Conservation (phyloP, 2,797 vertebrate species). For the Acipenser ruthenus region DNA sequence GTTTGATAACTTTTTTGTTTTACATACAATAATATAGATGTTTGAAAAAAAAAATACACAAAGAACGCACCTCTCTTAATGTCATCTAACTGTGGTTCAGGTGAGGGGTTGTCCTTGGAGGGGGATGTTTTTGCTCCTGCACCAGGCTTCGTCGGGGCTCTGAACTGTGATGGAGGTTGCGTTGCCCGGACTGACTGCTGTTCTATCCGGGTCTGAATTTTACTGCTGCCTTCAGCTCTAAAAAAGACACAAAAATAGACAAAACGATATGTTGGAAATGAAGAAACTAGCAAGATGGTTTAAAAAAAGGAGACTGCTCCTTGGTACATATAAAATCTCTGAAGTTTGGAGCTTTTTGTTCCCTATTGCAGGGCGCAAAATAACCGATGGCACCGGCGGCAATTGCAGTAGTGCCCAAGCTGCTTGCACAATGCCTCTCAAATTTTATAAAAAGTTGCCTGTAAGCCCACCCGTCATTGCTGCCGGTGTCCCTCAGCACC, state of each 20-base stretch:
- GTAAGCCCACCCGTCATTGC: too few species aligned
- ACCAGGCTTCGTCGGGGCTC: slow-evolving; percentile 80
- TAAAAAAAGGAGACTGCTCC: too few species aligned
- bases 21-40: too few species aligned
- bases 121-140: slow-evolving; percentile 82
- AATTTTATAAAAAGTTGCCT: too few species aligned
- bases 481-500: too few species aligned
- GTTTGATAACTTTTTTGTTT: not conserved
- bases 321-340: too few species aligned
- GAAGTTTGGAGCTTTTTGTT: too few species aligned
- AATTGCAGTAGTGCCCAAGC: too few species aligned
- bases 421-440: too few species aligned
- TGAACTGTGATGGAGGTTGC: slow-evolving; percentile 74
- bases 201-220: slow-evolving; percentile 91
- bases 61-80: slow-evolving; percentile 85
- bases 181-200: slow-evolving; percentile 78
- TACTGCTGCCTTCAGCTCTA: slow-evolving; percentile 97
- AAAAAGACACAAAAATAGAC: slow-evolving; percentile 24
- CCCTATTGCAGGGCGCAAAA: too few species aligned
- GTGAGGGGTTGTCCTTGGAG: slow-evolving; percentile 88
- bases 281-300: too few species aligned
- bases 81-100: slow-evolving; percentile 93
- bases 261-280: not conserved
- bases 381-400: too few species aligned
- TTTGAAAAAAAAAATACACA: not conserved